A percentile compares a stretch with the other conserved stretches of the same genome.
Conservation (phyloP, 2,797 vertebrate species). For the Apogon hyalosoma region DNA sequence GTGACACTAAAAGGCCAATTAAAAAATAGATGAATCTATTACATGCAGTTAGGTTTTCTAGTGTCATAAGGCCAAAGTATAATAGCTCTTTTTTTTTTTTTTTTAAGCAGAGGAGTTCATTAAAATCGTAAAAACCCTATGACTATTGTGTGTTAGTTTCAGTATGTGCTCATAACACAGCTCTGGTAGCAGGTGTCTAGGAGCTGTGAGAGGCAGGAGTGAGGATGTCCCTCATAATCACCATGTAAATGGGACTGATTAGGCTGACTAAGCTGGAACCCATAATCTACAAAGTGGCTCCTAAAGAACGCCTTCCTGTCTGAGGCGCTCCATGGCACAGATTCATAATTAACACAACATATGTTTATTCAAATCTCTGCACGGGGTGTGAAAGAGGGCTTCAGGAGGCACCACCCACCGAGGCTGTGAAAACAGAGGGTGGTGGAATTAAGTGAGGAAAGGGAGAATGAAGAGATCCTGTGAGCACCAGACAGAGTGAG, state of each 20-base stretch:
- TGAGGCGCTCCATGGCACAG: slow-evolving; percentile 35
- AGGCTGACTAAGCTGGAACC: slow-evolving; percentile 61
- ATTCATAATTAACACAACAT: slow-evolving; percentile 85
- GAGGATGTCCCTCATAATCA: slow-evolving; percentile 52
- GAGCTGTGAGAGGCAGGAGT: slow-evolving; percentile 31
- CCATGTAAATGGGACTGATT: slow-evolving; percentile 74
- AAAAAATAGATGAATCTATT: slow-evolving; percentile 33
- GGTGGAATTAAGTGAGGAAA: slow-evolving; percentile 76
- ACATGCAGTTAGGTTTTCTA: background rate
- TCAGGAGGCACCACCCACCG: slow-evolving; percentile 78
- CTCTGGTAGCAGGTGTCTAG: slow-evolving; percentile 59
- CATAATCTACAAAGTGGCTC: slow-evolving; percentile 46
- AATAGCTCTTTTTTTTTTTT: background rate
- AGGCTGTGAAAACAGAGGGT: slow-evolving; percentile 80
- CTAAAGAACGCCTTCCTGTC: slow-evolving; percentile 69
- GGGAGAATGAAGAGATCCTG: slow-evolving; percentile 57
- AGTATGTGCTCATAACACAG: slow-evolving; percentile 12
- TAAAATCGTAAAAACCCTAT: no score
- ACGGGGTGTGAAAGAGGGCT: slow-evolving; percentile 82
- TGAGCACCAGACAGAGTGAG: slow-evolving; percentile 55
- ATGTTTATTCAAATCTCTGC: slow-evolving; percentile 84
- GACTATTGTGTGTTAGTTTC: background rate
- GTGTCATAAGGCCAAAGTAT: background rate
- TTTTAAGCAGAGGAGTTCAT: background rate
- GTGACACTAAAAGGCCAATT: slow-evolving; percentile 20